These are phyloP conservation scores for Zapus hudsonius DNA, from an alignment of 2,113 vertebrate species.

Conservation along the genomic window DNA sequence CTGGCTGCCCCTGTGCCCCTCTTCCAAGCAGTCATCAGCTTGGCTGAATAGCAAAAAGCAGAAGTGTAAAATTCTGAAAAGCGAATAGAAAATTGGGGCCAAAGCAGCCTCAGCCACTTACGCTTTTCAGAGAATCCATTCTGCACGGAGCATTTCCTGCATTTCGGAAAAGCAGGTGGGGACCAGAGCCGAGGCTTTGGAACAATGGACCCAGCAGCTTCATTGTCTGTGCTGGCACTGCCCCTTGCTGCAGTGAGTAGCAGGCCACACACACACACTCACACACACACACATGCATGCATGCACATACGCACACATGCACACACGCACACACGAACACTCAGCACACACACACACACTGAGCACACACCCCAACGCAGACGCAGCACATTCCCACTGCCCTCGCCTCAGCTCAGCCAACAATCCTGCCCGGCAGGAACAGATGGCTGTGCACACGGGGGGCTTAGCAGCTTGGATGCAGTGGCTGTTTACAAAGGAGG, in stretches of 20 bases:
- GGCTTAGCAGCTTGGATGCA: background rate
- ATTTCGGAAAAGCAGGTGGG: background rate
- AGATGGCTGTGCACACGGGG: constrained; percentile 20
- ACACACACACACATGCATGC: background rate
- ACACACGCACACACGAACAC: background rate
- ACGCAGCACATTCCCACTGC: background rate
- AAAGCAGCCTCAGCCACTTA: constrained; percentile 68
- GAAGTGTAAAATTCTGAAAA: constrained; percentile 79
- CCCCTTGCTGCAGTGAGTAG: background rate
- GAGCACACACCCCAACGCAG: background rate
- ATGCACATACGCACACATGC: too few species aligned
- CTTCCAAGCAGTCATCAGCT: background rate
- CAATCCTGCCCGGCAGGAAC: background rate
- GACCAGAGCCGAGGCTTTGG: background rate
- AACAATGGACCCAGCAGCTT: constrained; percentile 9
- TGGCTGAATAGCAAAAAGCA: constrained; percentile 72
- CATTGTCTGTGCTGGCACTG: background rate
- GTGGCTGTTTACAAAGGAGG: background rate
- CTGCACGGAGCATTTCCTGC: constrained; percentile 25
- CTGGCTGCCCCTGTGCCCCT: background rate
- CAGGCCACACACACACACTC: background rate
- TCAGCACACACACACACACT: background rate
- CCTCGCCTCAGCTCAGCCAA: background rate
- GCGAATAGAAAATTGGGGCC: constrained; percentile 71
- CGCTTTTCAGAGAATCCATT: constrained; percentile 60